Base-by-base conservation (phyloP, 1,140 invertebrate species). In the Drosophila truncata region DNA sequence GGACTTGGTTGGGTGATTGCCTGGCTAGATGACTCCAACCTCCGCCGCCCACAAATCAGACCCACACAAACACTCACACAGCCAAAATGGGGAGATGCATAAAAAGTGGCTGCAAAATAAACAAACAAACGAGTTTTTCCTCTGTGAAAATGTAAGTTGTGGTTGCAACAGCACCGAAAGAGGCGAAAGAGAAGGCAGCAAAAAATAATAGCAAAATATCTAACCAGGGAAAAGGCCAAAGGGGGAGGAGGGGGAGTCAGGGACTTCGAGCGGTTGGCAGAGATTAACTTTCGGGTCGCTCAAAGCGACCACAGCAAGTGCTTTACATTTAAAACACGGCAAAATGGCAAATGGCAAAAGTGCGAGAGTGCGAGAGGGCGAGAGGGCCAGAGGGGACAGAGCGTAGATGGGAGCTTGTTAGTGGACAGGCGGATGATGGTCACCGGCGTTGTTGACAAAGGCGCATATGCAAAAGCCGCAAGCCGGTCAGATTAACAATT, bases 211-310 rank as follows among this genome's bases (percentile, higher is more conserved):
- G 74, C 73, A 72, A 88, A 91, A 82, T 82, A 90, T 85, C 86
- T 90, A 90, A 90, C 81, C 69, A 78, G 44, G 27, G 27, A 35
- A 39, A 9, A 11, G 33, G 52, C 33, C 52, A 27, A 35, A 35
- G 29, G 37, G 7, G 35, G 13, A 29, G 27, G 10, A 16, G 46
- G 10, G 10, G 33, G 16, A n/a, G 47, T 20, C 29, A 73, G 73
- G 54, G 50, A 31, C 52, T 63, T 61, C 71, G 74, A 90, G 85
- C 85, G 85, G 81, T 88, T 85, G 85, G 85, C 74, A 90, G 85
- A 88, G 85, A 88, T 88, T 88, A 88, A 88, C 85, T 88, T 88
- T 88, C 83, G 86, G 86, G 78, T 90, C 85, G 86, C 78, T 85
- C 85, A 88, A 88, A 88, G 86, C 85, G 85, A 88, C 85, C 85